Conservation (phyloP, 2,797 vertebrate genomes). For the Pagetopsis macropterus region DNA sequence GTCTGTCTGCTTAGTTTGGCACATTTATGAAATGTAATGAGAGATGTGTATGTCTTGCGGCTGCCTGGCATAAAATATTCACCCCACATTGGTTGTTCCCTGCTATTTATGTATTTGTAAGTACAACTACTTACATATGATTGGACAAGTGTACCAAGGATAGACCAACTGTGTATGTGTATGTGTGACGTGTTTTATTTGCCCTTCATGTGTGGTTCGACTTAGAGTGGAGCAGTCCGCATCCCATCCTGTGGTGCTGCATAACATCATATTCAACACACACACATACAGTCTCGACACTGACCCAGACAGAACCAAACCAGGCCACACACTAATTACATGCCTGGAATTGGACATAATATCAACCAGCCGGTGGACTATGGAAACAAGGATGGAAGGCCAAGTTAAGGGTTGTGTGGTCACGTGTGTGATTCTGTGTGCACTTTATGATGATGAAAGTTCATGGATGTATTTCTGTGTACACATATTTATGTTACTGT, state of each 20-base stretch:
- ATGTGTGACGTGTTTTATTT: slow-evolving; percentile 44
- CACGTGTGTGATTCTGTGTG: slow-evolving; percentile 29
- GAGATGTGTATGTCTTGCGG: slow-evolving; percentile 45
- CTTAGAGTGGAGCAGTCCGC: slow-evolving; percentile 45
- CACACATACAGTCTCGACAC: slow-evolving; percentile 49
- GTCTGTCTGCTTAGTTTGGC: slow-evolving; percentile 60
- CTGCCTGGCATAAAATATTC: slow-evolving; percentile 34
- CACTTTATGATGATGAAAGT: slow-evolving; percentile 7
- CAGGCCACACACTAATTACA: slow-evolving; percentile 80
- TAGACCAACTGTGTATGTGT: slow-evolving; percentile 9
- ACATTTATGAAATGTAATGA: slow-evolving; percentile 35
- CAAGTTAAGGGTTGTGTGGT: slow-evolving; percentile 48
- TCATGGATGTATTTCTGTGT: not conserved
- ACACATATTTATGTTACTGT: not conserved
- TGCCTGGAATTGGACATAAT: slow-evolving; percentile 79
- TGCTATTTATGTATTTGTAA: slow-evolving; percentile 62
- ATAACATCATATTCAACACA: slow-evolving; percentile 57
- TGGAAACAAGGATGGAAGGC: slow-evolving; percentile 67
- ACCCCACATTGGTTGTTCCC: slow-evolving; percentile 51
- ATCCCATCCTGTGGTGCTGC: slow-evolving; percentile 68
- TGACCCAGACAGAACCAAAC: slow-evolving; percentile 77
- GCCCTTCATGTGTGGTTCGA: slow-evolving; percentile 57
- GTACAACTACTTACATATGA: slow-evolving; percentile 27
- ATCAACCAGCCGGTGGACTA: slow-evolving; percentile 65
- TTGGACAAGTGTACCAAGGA: slow-evolving; percentile 27